phyloP scores from a whole-genome alignment of 2,797 vertebrate genomes.

The Australoheros facetus region DNA sequence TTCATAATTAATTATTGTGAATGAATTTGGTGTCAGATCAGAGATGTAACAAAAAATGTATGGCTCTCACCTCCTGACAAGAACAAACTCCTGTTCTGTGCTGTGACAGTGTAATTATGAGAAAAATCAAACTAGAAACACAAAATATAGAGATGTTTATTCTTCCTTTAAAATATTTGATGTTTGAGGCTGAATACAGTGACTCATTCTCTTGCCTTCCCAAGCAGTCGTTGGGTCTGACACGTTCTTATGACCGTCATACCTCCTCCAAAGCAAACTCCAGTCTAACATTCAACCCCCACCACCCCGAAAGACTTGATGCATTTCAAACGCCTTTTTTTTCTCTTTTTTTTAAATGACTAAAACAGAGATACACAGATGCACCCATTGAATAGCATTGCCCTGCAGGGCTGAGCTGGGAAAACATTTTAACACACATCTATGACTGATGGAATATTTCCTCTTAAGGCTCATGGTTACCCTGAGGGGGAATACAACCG shows the following conservation, averaged over 20 bases:
- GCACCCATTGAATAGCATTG: not conserved
- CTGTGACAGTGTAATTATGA: not conserved
- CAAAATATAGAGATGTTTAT: not conserved
- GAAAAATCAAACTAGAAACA: not conserved
- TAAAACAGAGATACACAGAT: slow-evolving; percentile 5
- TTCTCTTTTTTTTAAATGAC: not conserved
- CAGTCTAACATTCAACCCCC: not conserved
- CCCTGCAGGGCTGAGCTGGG: not conserved
- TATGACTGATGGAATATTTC: slow-evolving; percentile 47
- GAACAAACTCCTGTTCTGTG: not conserved
- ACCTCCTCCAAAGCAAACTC: not conserved
- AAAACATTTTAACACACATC: slow-evolving; percentile 3
- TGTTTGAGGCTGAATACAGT: not conserved
- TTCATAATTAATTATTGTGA: not conserved
- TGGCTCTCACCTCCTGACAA: not conserved
- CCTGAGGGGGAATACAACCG: slow-evolving; percentile 27
- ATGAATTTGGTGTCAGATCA: not conserved
- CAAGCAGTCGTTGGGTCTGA: not conserved
- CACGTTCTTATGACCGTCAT: not conserved
- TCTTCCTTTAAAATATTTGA: not conserved
- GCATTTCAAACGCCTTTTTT: not conserved
- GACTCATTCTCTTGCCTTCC: not conserved
- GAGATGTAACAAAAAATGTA: not conserved
- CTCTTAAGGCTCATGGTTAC: slow-evolving; percentile 24
- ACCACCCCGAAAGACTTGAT: not conserved